Evolutionary conservation across 2,797 vertebrate species (phyloP).

Genomic region (Fistularia commersonii): DNA sequence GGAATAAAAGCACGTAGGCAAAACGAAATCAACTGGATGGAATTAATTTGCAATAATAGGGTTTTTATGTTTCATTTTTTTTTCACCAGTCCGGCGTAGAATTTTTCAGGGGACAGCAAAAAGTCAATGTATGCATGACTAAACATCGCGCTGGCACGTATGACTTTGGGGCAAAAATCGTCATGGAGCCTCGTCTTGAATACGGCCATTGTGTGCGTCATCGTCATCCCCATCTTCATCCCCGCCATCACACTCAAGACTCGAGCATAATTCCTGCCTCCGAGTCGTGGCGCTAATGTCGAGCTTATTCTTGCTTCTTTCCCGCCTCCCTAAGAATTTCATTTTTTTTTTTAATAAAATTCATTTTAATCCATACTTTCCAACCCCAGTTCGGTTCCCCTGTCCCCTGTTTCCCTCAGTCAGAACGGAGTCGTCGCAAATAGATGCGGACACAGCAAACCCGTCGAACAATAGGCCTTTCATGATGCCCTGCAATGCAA

Average conservation of each 20-base stretch:
- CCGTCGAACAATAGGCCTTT: slow-evolving; percentile 78
- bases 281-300: slow-evolving; percentile 33
- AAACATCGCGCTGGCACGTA: slow-evolving; percentile 48
- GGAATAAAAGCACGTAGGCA: too few relatives aligned
- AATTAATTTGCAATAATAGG: too few relatives aligned
- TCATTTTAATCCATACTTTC: too few relatives aligned
- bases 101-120: slow-evolving; percentile 29
- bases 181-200: slow-evolving; percentile 57
- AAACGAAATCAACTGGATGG: too few relatives aligned
- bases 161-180: slow-evolving; percentile 49
- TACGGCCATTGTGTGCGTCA: slow-evolving; percentile 60
- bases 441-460: slow-evolving; percentile 64
- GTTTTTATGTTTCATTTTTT: slow-evolving; percentile 6
- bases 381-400: slow-evolving; percentile 5
- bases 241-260: slow-evolving; percentile 35
- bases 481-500: slow-evolving; percentile 75
- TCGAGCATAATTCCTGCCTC: slow-evolving; percentile 38
- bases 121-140: slow-evolving; percentile 52
- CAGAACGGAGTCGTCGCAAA: slow-evolving; percentile 40
- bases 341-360: slow-evolving; percentile 4
- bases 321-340: not conserved
- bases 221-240: slow-evolving; percentile 57
- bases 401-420: slow-evolving; percentile 24
- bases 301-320: not conserved
- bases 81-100: slow-evolving; percentile 8